These are phyloP conservation scores for Isotomurus palustris DNA, from an alignment of 2,888 invertebrate species.

Conservation along the genomic window DNA sequence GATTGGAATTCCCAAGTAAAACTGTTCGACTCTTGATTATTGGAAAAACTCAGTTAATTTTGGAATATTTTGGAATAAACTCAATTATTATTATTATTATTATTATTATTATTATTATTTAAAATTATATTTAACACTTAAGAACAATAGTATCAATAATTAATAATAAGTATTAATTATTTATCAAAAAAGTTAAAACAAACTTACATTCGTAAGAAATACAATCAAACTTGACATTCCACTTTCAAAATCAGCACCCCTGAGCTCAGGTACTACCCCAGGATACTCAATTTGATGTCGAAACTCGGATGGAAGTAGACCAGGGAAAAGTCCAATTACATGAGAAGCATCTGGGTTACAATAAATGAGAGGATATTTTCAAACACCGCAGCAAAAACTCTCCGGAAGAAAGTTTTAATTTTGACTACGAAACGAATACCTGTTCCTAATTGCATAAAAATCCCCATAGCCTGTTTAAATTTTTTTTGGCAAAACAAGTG, in stretches of 20 bases:
- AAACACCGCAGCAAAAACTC: constrained; percentile 1
- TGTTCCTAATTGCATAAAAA: constrained; percentile 82
- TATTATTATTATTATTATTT: no score
- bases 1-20: constrained; percentile 36
- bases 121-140: no score
- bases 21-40: constrained; percentile 27
- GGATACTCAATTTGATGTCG: constrained; percentile 56
- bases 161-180: background rate
- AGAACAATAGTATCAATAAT: no score
- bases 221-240: constrained; percentile 83
- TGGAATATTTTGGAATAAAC: no score
- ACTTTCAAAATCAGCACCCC: constrained; percentile 78
- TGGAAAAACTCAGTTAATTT: background rate
- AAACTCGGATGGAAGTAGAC: constrained; percentile 64
- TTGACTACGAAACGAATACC: constrained; percentile 49
- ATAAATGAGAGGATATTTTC: background rate
- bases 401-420: background rate
- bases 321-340: constrained; percentile 91
- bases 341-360: constrained; percentile 72
- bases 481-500: constrained; percentile 84
- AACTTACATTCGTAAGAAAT: constrained; percentile 70
- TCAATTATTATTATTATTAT: no score
- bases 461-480: constrained; percentile 84
- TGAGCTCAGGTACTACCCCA: constrained; percentile 59
- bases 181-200: background rate